Percentiles rank a stretch among this genome's conserved stretches.
Conservation (phyloP, 2,888 invertebrate species). For the Zygothrica quintamaculata region DNA sequence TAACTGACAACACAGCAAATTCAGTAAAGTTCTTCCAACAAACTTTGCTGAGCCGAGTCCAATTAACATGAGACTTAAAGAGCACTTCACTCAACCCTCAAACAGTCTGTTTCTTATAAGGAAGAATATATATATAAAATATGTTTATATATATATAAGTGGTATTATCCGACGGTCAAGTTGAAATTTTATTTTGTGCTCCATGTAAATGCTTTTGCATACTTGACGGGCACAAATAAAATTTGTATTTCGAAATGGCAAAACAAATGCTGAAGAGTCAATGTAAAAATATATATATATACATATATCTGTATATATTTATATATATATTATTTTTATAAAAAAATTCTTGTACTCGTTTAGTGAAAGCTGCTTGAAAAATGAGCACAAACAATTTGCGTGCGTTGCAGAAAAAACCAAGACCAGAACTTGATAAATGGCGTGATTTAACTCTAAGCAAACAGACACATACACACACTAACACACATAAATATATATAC, state of each 20-base stretch:
- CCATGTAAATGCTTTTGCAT: conserved; percentile 27
- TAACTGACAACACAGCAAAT: conserved; percentile 3
- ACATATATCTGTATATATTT: conserved; percentile 1
- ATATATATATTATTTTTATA: conserved; percentile 3
- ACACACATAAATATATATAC: background rate
- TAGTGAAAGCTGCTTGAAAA: conserved; percentile 44
- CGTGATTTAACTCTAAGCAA: conserved; percentile 57
- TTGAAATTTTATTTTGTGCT: conserved; percentile 35
- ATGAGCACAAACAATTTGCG: conserved; percentile 50
- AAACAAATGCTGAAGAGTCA: conserved; percentile 53
- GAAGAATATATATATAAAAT: background rate
- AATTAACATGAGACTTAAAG: conserved; percentile 18
- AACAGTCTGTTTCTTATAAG: background rate
- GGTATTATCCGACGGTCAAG: conserved; percentile 23
- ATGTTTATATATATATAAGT: conserved; percentile 4
- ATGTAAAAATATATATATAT: conserved; percentile 22
- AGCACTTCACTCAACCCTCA: background rate
- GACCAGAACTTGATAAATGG: conserved; percentile 62
- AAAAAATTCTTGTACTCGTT: conserved; percentile 1
- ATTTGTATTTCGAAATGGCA: conserved; percentile 55
- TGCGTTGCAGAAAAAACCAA: conserved; percentile 49
- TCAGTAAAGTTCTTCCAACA: background rate
- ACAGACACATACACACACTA: conserved; percentile 20
- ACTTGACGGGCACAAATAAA: conserved; percentile 40
- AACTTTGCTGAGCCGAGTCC: conserved; percentile 8